Percentiles rank a stretch among this genome's conserved stretches.
phyloP scores from a whole-genome alignment of 2,113 vertebrate genomes.

The Myotis lucifugus region DNA sequence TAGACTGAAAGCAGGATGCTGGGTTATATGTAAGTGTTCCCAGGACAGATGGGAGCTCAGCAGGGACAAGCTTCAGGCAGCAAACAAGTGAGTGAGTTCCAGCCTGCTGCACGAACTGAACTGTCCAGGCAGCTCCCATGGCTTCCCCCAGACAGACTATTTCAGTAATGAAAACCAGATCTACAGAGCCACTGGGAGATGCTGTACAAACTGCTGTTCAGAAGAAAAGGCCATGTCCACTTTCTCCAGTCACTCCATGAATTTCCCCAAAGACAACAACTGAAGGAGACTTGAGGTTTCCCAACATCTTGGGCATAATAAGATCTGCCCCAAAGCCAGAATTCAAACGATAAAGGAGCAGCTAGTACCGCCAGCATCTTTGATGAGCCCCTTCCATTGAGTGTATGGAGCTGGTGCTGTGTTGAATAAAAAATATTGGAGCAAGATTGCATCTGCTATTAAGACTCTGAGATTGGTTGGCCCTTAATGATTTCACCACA shows the following conservation, averaged over 20 bases:
- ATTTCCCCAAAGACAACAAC: neutral
- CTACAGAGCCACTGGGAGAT: neutral
- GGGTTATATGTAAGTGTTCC: neutral
- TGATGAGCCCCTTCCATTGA: neutral
- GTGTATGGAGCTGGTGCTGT: neutral
- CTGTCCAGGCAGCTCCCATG: neutral
- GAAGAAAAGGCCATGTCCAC: neutral
- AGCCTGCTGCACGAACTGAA: neutral
- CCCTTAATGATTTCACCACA: neutral
- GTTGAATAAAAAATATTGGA: neutral
- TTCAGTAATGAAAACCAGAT: slow-evolving; percentile 23
- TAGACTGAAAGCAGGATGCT: neutral
- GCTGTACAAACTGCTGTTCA: neutral
- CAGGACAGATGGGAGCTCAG: neutral
- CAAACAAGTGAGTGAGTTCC: neutral
- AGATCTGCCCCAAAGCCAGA: neutral
- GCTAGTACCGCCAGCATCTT: neutral
- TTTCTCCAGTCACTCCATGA: neutral
- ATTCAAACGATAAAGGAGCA: neutral
- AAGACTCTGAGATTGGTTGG: neutral
- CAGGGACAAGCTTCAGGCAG: neutral
- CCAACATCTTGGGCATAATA: neutral
- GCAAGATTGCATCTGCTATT: neutral
- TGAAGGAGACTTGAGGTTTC: neutral
- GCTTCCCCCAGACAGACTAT: neutral